Conservation (phyloP, 2,888 invertebrate genomes). For the Taenaris catops region DNA sequence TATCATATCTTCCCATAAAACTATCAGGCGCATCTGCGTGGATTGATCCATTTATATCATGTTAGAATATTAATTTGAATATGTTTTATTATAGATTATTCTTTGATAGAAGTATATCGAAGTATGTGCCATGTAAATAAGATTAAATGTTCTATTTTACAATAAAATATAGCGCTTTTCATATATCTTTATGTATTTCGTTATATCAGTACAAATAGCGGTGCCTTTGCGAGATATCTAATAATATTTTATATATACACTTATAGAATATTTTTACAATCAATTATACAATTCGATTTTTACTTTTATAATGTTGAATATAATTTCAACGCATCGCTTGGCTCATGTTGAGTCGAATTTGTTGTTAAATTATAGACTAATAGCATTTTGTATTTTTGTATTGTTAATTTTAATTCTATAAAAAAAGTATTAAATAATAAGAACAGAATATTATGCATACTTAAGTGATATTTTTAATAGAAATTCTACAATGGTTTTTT, state of each 20-base stretch:
- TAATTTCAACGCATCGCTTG: slow-evolving; percentile 48
- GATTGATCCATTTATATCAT: too few relatives aligned
- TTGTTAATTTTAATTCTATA: slow-evolving; percentile 21
- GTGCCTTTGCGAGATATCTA: slow-evolving; percentile 39
- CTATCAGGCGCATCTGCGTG: too few relatives aligned
- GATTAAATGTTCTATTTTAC: slow-evolving; percentile 31
- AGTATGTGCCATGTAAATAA: slow-evolving; percentile 70
- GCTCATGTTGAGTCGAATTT: slow-evolving; percentile 65
- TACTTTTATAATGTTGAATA: slow-evolving; percentile 46
- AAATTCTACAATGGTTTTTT: slow-evolving; percentile 5
- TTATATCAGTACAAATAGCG: slow-evolving; percentile 42
- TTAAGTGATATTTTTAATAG: slow-evolving; percentile 3
- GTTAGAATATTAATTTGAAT: slow-evolving; percentile 3
- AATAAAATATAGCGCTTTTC: slow-evolving; percentile 26
- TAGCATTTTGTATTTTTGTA: slow-evolving; percentile 30
- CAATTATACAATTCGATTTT: slow-evolving; percentile 15
- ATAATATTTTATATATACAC: slow-evolving; percentile 15
- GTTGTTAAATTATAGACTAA: slow-evolving; percentile 26
- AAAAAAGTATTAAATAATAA: slow-evolving; percentile 11
- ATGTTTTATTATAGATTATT: slow-evolving; percentile 5
- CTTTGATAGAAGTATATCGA: slow-evolving; percentile 35
- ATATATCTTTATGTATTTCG: slow-evolving; percentile 26
- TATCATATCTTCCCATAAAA: too few relatives aligned
- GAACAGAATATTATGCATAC: slow-evolving; percentile 3
- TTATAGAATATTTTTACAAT: slow-evolving; percentile 24